Base-by-base conservation (phyloP, 2,113 vertebrate species). In the Thomomys bottae region DNA sequence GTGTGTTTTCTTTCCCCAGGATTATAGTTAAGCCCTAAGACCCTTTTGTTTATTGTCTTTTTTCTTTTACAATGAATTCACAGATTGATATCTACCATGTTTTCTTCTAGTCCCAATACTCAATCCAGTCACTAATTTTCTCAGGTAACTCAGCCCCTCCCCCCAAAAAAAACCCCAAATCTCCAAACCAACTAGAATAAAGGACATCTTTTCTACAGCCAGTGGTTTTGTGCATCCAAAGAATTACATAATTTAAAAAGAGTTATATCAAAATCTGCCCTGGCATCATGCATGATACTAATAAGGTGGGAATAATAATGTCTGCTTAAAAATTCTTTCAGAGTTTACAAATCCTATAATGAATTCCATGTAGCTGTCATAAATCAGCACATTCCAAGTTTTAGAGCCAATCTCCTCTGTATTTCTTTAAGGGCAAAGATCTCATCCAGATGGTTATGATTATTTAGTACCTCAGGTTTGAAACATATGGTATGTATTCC, bases 391-490 rank as follows among this genome's bases (percentile, higher is more conserved):
- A 70, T 66, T 72, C 38, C 54, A 61, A 21, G 32, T 70, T 78
- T 90, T 83, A 71, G 14, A 89, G 15, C 75, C 66, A 87, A 18
- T 59, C 26, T 61, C 24, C 14, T 36, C 20, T 68, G 40, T 54
- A 63, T 88, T 88, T 92, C 70, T 83, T 15, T 57, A 90, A 88
- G 24, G 66, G 49, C 45, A 59, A 54, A 26, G 34, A 73, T 40
- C 18, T 34, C 36, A 45, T 86, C 36, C 84, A 86, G 83, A 83
- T 70, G 80, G 66, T 71, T 78, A 73, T n/a, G 71, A 34, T 89
- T 75, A 84, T 91, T 87, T 80, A 84, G 66, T 73, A 49, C 59
- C 42, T 92, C 21, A 38, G 87, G n/a, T 61, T 93, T 93, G 64
- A 67, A 92, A 82, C 42, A 80, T 77, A 67, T 82, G 75, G 38